Evolutionary conservation across 1,140 invertebrate genomes (phyloP).

Genomic region (Drosophila biarmipes): DNA sequence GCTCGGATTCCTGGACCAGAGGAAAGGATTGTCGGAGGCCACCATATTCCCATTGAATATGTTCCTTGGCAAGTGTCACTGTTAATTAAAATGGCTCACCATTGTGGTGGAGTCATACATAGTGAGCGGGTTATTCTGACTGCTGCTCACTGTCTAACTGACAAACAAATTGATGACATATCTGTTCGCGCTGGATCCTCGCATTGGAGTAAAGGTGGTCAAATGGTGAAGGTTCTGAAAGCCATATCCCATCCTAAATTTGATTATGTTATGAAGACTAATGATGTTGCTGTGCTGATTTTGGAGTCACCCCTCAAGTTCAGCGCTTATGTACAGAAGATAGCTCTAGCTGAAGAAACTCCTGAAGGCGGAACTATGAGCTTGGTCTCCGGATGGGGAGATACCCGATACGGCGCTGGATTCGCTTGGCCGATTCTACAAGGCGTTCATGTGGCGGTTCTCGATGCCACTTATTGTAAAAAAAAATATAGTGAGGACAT

Average conservation of each 20-base stretch:
- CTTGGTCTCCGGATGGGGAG: slow-evolving; percentile 5
- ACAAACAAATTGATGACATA: no score
- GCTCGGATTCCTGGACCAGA: background rate
- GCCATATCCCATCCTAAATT: background rate
- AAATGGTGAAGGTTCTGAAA: background rate
- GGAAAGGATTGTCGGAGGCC: slow-evolving; percentile 2
- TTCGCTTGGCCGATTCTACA: background rate
- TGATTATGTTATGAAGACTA: no score
- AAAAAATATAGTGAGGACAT: background rate
- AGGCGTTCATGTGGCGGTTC: background rate
- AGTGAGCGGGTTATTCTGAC: background rate
- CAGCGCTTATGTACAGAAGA: background rate
- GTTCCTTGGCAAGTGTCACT: slow-evolving; percentile 12
- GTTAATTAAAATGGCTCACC: background rate
- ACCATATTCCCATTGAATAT: slow-evolving; percentile 1
- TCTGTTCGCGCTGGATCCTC: slow-evolving; percentile 5
- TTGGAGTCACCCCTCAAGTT: background rate
- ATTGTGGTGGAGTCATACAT: background rate
- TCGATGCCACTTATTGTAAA: background rate
- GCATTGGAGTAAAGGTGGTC: slow-evolving; percentile 1
- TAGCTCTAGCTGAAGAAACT: background rate
- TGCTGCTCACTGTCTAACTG: background rate
- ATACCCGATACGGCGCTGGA: background rate
- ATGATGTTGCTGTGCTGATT: slow-evolving; percentile 2
- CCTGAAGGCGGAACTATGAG: background rate